Evolutionary conservation across 1,140 invertebrate genomes (phyloP), one percentile per base, ranked within the genome.

Genomic region (Meloidogyne floridensis): DNA sequence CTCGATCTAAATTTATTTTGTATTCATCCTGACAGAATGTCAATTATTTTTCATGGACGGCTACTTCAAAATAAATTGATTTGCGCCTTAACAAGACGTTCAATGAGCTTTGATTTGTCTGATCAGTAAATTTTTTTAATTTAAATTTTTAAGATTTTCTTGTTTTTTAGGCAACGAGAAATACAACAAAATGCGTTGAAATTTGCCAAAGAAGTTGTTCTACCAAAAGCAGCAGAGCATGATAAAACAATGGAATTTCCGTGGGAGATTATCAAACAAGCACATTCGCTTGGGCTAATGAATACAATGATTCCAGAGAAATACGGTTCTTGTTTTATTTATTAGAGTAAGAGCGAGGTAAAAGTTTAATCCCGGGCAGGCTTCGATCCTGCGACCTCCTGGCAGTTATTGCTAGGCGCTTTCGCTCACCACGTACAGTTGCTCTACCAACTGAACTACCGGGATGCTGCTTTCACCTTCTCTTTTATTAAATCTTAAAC

Each of bases 211-310:
- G 96, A 98, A 88, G 96, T 97, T 91, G 95, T 98, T 84, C 93
- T 96, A 75, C 96, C 96, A 0, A 93, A 93, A 56, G 96, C 96
- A 59, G 93, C 94, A 3, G 93, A 98, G 82, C 93, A 95, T 92
- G 96, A 98, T 91, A 94, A 93, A 91, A 93, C 93, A 84, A 95
- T 95, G 86, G 94, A 95, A 18, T 98, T 95, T 91, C 97, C 96
- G 2, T 96, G 94, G 95, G 94, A 95, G 9, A 93, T 98, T 84
- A 91, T 98, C 3, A 98, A 98, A 91, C 96, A 98, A 90, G 96
- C 95, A 15, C 95, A 94, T 93, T 91, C 92, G 72, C 83, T 98
- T 76, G 97, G 97, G 54, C 92, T 98, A 6, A 93, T 96, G 91
- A 98, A 98, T 90, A 92, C 92, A 43, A 93, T 94, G 86, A 93